Base-by-base conservation (phyloP, 2,113 vertebrate genomes). In the Menidia beryllina region DNA sequence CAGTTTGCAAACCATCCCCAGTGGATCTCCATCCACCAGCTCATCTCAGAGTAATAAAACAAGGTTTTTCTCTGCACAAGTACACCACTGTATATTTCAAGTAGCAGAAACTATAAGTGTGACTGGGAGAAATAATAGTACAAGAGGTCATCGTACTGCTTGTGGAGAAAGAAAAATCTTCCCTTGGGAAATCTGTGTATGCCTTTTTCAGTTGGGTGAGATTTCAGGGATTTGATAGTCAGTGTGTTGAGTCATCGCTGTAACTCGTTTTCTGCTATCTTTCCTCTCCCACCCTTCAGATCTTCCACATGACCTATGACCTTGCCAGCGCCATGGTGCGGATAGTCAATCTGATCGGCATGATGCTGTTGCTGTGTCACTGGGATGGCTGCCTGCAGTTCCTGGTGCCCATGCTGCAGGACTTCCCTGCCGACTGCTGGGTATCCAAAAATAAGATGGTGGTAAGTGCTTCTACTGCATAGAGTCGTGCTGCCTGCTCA, bases 251-350 rank as follows among this genome's bases (percentile, higher is more conserved):
- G 23, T 72, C 62, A 69, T 74, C 25, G 17, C 6, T 12, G 56
- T n/a, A 73, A 81, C 56, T 39, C 10, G 5, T 68, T 43, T 75
- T 55, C 68, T 75, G 72, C 8, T 47, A 19, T 58, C 7, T 52
- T 61, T 57, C 54, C 24, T 82, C 30, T 74, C 23, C 50, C 20
- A 7, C 26, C 36, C 43, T 6, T n/a, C 92, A 99, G 97, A 99
- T 99, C 87, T 99, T 99, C 92, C 97, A 99, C 91, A 99, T 99
- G 97, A 99, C 98, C 83, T 99, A 99, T 19, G 97, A 99, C 93
- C 94, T 99, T 85, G 97, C 97, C 70, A 98, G 96, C 0, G 97
- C 97, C 0, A 97, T 99, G 93, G 93, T 99, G 77, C 93, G 97
- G 66, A 99, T 99, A 23, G 91, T 98, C 51, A 99, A 99, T 90